Base-by-base conservation (phyloP, 2,113 vertebrate species). In the Sturnira hondurensis region DNA sequence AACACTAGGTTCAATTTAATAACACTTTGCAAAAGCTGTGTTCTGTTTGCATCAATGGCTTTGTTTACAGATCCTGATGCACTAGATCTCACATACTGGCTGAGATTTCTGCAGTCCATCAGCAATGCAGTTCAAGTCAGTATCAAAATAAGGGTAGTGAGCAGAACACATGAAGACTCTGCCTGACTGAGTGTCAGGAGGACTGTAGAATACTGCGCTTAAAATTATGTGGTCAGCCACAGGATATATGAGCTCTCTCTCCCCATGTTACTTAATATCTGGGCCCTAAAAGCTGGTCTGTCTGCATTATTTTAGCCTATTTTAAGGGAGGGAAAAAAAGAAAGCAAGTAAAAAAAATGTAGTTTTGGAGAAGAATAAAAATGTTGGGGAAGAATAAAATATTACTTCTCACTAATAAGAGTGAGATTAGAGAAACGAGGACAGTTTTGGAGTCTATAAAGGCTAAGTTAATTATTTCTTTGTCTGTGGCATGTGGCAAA, bases 1-100 rank as follows among this genome's bases (percentile, higher is more conserved):
- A 65, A 93, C 91, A 76, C 28, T 31, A 74, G 41, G 28, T 50
- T 13, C 22, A 77, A 87, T 43, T 93, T 86, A 73, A 76, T 17
- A 31, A 45, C 56, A 96, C 58, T 76, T 22, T 77, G 82, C 61
- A 31, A 91, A 93, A 87, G 28, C 31, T 31, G 13, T 52, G 13
- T n/a, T 70, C 67, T 45, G 16, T 9, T 54, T 24, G 20, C 31
- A 36, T 63, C 81, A 76, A 0, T 26, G 86, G 38, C 31, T 71
- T 71, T 31, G 65, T 45, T 54, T 63, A 73, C 6, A 81, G n/a
- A 50, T 56, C 74, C 20, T 82, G 50, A 76, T 3, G 10, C 58
- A 24, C 7, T 87, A 14, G 15, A 41, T 43, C 26, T 71, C 31
- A 58, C 7, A 89, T 12, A 15, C 20, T 58, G 28, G 24, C 67